Evolutionary conservation across 2,888 invertebrate species (phyloP), one percentile per base, ranked within the genome.

Genomic region (Anagyrus pseudococci): DNA sequence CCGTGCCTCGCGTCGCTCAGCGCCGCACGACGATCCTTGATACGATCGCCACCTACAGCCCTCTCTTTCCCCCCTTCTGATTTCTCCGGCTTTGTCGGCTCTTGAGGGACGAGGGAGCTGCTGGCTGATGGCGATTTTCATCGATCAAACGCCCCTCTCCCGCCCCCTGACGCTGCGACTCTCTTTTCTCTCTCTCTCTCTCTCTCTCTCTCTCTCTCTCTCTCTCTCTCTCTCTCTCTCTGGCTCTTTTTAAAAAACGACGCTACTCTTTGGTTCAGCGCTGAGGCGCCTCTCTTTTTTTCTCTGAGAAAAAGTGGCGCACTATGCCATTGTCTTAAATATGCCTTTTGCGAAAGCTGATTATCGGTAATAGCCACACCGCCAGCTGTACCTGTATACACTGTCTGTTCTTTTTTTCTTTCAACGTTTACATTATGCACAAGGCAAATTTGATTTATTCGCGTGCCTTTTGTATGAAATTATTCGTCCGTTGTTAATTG

Each of bases 71-170:
- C 26, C 37, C n/a, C n/a, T n/a, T n/a, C n/a, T n/a, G n/a, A n/a
- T n/a, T n/a, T n/a, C n/a, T n/a, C n/a, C n/a, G n/a, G n/a, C n/a
- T n/a, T n/a, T n/a, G n/a, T n/a, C n/a, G n/a, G n/a, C n/a, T n/a
- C n/a, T n/a, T n/a, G n/a, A n/a, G n/a, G n/a, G n/a, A n/a, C n/a
- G n/a, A n/a, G n/a, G n/a, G n/a, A n/a, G n/a, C n/a, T n/a, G n/a
- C n/a, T n/a, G n/a, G n/a, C n/a, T n/a, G n/a, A n/a, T n/a, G 43
- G 57, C 54, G 57, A 61, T 64, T 64, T 64, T 61, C 60, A 61
- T 64, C 64, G 64, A 64, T 64, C 64, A 61, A 64, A 64, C 64
- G 59, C 25, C 2, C 48, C 2, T 19, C 46, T 3, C 33, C 33
- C 33, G 13, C 33, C 33, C 33, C 33, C 33, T 8, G 33, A 6